Evolutionary conservation across 2,888 invertebrate species (phyloP), one percentile per base, ranked within the genome.

Genomic region (Lithosia quadra): DNA sequence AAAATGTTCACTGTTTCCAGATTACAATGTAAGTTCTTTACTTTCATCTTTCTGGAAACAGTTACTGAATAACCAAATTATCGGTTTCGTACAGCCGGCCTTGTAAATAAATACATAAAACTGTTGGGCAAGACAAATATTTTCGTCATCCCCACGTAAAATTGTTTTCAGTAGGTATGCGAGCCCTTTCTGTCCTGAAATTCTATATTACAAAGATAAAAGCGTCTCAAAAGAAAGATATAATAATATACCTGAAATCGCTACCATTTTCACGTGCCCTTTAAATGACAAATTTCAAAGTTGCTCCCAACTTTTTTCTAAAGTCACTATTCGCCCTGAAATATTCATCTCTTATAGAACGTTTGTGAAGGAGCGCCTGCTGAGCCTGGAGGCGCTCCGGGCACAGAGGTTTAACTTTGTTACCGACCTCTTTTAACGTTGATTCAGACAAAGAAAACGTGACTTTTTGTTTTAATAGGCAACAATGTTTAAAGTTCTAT

Each of bases 371-470:
- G 39, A 28, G n/a, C 28, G n/a, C n/a, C n/a, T 43, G 15, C n/a
- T 8, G 39, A 24, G 43, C n/a, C 22, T 39, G 15, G 22, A 36
- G 18, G 21, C 33, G n/a, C 62, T 21, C n/a, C 53, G 34, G 43
- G 13, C 43, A 22, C 56, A 39, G 63, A 61, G 65, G 63, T 78
- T 71, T 69, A 72, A 74, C 75, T 79, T 71, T 65, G 60, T 70
- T 71, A 70, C 63, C 63, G 56, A n/a, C 57, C 64, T 63, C 69
- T 68, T 78, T 75, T 28, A 68, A 71, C 71, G 71, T 61, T 57
- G 18, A 18, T 24, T 55, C 65, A 57, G 73, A 68, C 68, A 64
- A 60, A 65, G 75, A 71, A 63, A 73, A 65, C 61, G 43, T 8
- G 34, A 56, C 60, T 53, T 56, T 61, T 74, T 24, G 57, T 33